Base-by-base conservation (phyloP, 2,888 invertebrate genomes). In the Caenorhabditis sp. region DNA sequence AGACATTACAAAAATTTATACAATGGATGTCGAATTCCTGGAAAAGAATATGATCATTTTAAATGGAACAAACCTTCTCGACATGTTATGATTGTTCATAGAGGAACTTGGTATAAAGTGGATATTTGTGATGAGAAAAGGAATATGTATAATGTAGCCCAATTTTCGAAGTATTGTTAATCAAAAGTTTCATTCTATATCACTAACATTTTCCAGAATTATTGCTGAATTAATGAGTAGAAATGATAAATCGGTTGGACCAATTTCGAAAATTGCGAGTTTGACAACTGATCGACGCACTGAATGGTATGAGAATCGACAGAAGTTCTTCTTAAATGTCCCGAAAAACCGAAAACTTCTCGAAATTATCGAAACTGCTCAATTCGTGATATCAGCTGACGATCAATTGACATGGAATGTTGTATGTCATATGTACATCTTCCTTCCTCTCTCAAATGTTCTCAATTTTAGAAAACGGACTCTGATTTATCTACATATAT, bases 1-100 rank as follows among this genome's bases (percentile, higher is more conserved):
- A 59, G 80, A 54, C 86, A 86, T 71, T 86, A 86, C 64, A 80
- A 82, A 12, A 84, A 84, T 56, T 76, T 84, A 73, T 85, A 84
- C 58, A 73, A 80, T 14, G 80, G 77, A 7, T 73, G 76, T 1
- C 76, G 85, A 54, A 67, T 78, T 17, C 85, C 85, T 8, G 82
- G 81, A 50, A 76, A 78, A 58, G 64, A 75, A 14, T 74, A 78
- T 23, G 85, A 85, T 60, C 64, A 77, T 25, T 67, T 80, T 31
- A 63, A 69, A 31, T 77, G 80, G 58, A 70, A 83, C 63, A 79
- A 75, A 14, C 74, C 82, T 23, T 72, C 78, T 20, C 70, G 77
- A 49, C 84, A 85, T 61, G 65, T 84, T 21, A 78, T 80, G 8
- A 70, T 79, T 7, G 71, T 78, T 17, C 67, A 66, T 57, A 70